Percentiles rank a stretch among this genome's conserved stretches.
phyloP scores from a whole-genome alignment of 2,888 invertebrate species.

The Machimus rusticus region DNA sequence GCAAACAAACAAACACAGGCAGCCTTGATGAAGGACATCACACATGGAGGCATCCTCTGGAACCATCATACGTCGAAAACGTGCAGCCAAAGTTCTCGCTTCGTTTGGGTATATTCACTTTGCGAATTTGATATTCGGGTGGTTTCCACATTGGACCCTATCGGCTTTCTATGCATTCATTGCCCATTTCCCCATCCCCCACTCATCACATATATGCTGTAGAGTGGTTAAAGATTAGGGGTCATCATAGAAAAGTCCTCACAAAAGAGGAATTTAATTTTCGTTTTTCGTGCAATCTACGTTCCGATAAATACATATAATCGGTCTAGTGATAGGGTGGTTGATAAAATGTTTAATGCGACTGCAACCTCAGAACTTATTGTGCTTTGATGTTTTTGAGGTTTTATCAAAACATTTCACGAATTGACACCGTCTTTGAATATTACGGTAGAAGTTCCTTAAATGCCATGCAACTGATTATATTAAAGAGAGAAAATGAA shows the following conservation, averaged over 20 bases:
- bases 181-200: background rate
- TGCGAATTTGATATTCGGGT: constrained; percentile 16
- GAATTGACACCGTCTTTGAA: background rate
- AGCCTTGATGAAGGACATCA: constrained; percentile 33
- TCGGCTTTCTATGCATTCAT: background rate
- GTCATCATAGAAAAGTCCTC: background rate
- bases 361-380: background rate
- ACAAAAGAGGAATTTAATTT: background rate
- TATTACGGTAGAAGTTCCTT: background rate
- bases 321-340: background rate
- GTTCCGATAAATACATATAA: too few species aligned
- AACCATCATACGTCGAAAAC: background rate
- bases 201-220: background rate
- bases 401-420: background rate
- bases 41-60: background rate
- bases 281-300: background rate
- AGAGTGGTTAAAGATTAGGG: background rate
- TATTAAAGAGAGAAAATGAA: background rate
- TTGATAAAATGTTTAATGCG: background rate
- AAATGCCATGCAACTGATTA: background rate
- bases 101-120: constrained; percentile 34
- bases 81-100: constrained; percentile 26
- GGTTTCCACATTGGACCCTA: background rate
- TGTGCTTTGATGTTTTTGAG: background rate
- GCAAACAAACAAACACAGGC: background rate